Evolutionary conservation across 2,888 invertebrate species (phyloP), one percentile per base, ranked within the genome.

Genomic region (Caenorhabditis auriculariae): DNA sequence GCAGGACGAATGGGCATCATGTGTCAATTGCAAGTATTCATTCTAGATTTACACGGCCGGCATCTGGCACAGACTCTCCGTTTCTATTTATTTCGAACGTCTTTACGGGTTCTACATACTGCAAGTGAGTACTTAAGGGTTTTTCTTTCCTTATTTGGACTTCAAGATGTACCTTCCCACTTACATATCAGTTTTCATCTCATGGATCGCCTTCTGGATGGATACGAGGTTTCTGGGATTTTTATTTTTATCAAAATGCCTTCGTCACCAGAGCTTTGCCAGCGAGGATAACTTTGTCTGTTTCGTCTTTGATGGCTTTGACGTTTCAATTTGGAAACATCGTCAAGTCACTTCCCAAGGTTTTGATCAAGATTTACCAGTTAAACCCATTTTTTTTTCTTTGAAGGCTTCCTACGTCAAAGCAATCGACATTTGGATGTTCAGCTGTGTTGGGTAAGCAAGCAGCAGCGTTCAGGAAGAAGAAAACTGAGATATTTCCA

Each of bases 171-270:
- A 80, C 53, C 60, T 80, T 19, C 80, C 80, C 9, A 80, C 80
- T 7, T 81, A 80, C 57, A 73, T 80, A 37, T 75, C 75, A 6
- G 80, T 80, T 2, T 81, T 80, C 64, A 78, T 77, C 21, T 75
- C 74, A 0, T 77, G 80, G 80, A 81, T 80, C 4, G 77, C 80
- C 5, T 80, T 80, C 48, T 80, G 80, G 77, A 76, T 80, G 77
- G 80, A 80, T 52, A 76, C 77, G 3, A 47, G 54, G 41, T 47
- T n/a, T 15, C 12, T n/a, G 9, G 19, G 15, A 9, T 15, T 12
- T n/a, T n/a, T n/a, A n/a, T n/a, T 41, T 41, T 41, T 9, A 12
- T 19, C 15, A 9, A 24, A 44, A 12, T 44, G 19, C 19, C 21
- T 26, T 7, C 9, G 7, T 41, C 17, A 15, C 19, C 4, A 17